Percentiles rank a stretch among this genome's conserved stretches.
Conservation (phyloP, 2,113 vertebrate genomes). For the Xenopus borealis region DNA sequence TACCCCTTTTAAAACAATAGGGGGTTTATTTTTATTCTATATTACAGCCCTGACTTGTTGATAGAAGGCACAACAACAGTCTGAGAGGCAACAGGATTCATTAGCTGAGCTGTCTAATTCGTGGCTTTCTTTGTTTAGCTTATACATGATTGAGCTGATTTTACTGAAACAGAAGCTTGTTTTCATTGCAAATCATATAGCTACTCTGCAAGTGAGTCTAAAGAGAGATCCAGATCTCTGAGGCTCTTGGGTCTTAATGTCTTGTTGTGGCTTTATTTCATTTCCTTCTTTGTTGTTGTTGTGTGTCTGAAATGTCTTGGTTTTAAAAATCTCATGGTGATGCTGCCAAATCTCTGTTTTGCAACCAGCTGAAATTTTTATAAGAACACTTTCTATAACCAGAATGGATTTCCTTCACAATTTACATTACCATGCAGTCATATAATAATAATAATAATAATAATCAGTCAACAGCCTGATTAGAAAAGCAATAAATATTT, state of each 20-base stretch:
- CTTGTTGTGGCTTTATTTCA: constrained; percentile 24
- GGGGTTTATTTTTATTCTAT: neutral
- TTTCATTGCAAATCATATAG: constrained; percentile 10
- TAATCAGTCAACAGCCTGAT: too few species aligned
- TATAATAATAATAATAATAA: too few species aligned
- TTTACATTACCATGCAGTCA: too few species aligned
- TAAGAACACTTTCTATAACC: constrained; percentile 5
- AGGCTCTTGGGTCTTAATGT: neutral
- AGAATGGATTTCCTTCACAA: neutral
- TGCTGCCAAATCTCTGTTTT: constrained; percentile 2
- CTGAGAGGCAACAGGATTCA: constrained; percentile 18
- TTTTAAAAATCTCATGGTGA: constrained; percentile 11
- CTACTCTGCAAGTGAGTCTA: constrained; percentile 22
- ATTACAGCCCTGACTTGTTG: constrained; percentile 7
- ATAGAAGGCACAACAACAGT: constrained; percentile 15
- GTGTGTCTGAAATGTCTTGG: constrained; percentile 14
- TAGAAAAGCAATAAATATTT: too few species aligned
- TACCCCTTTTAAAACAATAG: too few species aligned
- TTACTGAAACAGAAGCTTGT: constrained; percentile 11
- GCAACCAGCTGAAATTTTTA: constrained; percentile 3
- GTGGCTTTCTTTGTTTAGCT: neutral
- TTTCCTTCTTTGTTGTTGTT: constrained; percentile 24
- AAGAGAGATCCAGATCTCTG: constrained; percentile 8
- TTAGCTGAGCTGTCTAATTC: constrained; percentile 22
- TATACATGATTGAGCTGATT: neutral